Evolutionary conservation across 2,888 invertebrate species (phyloP).

Genomic region (Trichopoda pennipes): DNA sequence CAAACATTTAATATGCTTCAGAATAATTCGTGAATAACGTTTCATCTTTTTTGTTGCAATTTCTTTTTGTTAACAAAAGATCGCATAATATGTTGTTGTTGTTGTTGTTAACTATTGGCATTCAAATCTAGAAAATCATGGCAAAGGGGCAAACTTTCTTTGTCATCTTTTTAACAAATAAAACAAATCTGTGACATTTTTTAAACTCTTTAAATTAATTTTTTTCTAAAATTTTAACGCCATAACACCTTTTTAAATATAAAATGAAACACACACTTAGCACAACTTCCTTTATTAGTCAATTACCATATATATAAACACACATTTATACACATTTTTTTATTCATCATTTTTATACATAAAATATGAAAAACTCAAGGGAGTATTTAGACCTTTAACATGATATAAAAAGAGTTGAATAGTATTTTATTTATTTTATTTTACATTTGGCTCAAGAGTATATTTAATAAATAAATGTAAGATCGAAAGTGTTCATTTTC

Average conservation of each 20-base stretch:
- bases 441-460: not conserved
- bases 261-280: slow-evolving; percentile 2
- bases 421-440: slow-evolving; percentile 13
- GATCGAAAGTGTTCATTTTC: not conserved
- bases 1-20: too few relatives aligned
- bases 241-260: slow-evolving; percentile 22
- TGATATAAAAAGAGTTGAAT: slow-evolving; percentile 36
- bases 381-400: slow-evolving; percentile 51
- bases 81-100: too few relatives aligned
- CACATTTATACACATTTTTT: not conserved
- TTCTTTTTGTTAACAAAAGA: too few relatives aligned
- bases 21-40: too few relatives aligned
- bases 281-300: slow-evolving; percentile 13
- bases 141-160: slow-evolving; percentile 11
- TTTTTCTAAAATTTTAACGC: slow-evolving; percentile 27
- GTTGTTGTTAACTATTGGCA: too few relatives aligned
- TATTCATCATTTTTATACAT: slow-evolving; percentile 17
- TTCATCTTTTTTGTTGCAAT: too few relatives aligned
- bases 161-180: slow-evolving; percentile 18
- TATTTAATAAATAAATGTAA: not conserved
- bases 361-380: slow-evolving; percentile 36
- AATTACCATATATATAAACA: not conserved
- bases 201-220: slow-evolving; percentile 39
- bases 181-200: slow-evolving; percentile 29
- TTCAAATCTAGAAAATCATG: not conserved